Conservation (phyloP, 1,140 invertebrate species). For the Zaprionus ornatus region DNA sequence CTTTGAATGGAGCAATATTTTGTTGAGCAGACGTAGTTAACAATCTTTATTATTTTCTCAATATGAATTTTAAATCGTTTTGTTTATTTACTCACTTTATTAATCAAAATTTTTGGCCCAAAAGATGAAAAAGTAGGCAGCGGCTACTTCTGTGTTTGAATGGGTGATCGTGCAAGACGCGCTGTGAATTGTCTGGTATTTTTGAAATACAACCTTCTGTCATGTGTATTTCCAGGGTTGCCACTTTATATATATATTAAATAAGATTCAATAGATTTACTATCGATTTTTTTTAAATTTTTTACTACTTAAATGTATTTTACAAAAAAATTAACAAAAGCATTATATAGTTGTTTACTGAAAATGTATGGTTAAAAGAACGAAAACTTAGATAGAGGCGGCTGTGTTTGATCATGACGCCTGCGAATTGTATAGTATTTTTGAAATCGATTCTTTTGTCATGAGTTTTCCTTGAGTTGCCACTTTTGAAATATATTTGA, state of each 20-base stretch:
- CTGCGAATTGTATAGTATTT: constrained; percentile 9
- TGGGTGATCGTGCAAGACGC: constrained; percentile 21
- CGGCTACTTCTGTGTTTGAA: constrained; percentile 6
- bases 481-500: neutral
- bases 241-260: neutral
- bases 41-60: neutral
- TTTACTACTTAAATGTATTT: neutral
- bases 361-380: neutral
- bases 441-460: constrained; percentile 4
- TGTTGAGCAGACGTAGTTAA: neutral
- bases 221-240: neutral
- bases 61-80: neutral
- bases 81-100: constrained; percentile 9
- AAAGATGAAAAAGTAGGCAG: neutral
- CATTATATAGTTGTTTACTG: neutral
- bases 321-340: too few relatives aligned
- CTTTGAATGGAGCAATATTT: neutral
- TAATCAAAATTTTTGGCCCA: neutral
- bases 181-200: constrained; percentile 13
- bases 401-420: constrained; percentile 15
- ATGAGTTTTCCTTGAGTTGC: neutral
- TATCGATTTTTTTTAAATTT: neutral
- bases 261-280: neutral
- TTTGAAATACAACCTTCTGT: constrained; percentile 9
- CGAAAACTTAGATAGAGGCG: neutral